A percentile compares a stretch with the other conserved stretches of the same genome.
Conservation (phyloP, 2,888 invertebrate species). For the Odiellus spinosus region DNA sequence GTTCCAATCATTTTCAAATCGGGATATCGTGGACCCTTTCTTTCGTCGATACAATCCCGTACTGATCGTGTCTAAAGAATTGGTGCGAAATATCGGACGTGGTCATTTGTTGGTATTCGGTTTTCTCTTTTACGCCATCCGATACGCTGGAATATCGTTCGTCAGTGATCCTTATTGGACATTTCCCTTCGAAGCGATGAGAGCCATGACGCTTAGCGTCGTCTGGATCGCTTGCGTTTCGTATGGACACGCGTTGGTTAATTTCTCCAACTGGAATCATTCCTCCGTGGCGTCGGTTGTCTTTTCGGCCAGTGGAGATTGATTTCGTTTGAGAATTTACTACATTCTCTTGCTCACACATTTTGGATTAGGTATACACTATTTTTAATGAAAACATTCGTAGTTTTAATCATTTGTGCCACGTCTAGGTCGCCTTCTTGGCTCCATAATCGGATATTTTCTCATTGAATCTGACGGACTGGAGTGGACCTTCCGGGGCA, state of each 20-base stretch:
- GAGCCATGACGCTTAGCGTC: constrained; percentile 16
- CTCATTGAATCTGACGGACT: constrained; percentile 7
- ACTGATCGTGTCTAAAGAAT: constrained; percentile 14
- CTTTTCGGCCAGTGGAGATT: too few species aligned
- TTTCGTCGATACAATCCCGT: constrained; percentile 11
- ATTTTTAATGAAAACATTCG: too few species aligned
- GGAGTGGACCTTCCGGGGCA: constrained; percentile 10
- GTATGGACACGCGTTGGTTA: constrained; percentile 37
- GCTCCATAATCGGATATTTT: constrained; percentile 9
- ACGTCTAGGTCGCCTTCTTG: constrained; percentile 16
- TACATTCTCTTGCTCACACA: constrained; percentile 16
- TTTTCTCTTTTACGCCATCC: constrained; percentile 18
- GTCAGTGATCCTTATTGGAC: constrained; percentile 12
- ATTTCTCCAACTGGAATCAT: too few species aligned
- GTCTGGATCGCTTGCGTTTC: constrained; percentile 18
- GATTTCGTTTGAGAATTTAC: constrained; percentile 15
- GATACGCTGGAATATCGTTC: constrained; percentile 27
- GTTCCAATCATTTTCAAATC: constrained; percentile 11
- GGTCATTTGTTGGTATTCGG: constrained; percentile 13
- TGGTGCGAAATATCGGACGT: constrained; percentile 18
- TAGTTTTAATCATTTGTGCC: too few species aligned
- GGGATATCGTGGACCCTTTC: constrained; percentile 10
- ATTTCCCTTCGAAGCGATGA: constrained; percentile 19
- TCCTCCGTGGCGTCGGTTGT: too few species aligned
- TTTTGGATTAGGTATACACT: constrained; percentile 16